Conservation (phyloP, 1,140 invertebrate species). For the Magallana gigas region DNA sequence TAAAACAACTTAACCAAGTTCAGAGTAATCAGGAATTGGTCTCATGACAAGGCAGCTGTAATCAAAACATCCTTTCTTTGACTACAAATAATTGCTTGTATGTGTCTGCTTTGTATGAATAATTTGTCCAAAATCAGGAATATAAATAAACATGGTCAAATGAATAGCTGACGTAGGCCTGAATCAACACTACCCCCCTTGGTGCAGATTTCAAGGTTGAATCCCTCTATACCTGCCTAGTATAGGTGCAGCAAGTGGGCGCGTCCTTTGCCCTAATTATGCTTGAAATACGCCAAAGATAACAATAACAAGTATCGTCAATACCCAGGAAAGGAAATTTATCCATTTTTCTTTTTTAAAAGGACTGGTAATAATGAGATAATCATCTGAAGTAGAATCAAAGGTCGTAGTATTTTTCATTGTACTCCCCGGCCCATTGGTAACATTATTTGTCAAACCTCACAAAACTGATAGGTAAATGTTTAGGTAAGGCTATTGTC, state of each 20-base stretch:
- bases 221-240: neutral
- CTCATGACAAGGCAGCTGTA: neutral
- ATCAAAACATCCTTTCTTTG: neutral
- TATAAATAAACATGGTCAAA: neutral
- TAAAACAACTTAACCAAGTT: too few relatives aligned
- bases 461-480: slow-evolving; percentile 22
- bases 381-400: neutral
- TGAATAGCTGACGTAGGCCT: neutral
- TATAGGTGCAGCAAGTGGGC: neutral
- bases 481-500: slow-evolving; percentile 14
- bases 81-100: neutral
- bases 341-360: neutral
- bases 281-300: slow-evolving; percentile 7
- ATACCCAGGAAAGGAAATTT: neutral
- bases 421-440: neutral
- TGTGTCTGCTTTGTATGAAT: neutral
- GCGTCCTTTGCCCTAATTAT: slow-evolving; percentile 14
- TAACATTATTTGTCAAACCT: slow-evolving; percentile 20
- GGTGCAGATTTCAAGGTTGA: slow-evolving; percentile 21
- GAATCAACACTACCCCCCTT: slow-evolving; percentile 6
- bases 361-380: slow-evolving; percentile 13
- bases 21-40: neutral
- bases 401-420: slow-evolving; percentile 18
- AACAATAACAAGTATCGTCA: slow-evolving; percentile 24
- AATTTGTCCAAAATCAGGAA: neutral